phyloP scores from a whole-genome alignment of 2,888 invertebrate species.

The Urechis unicinctus region DNA sequence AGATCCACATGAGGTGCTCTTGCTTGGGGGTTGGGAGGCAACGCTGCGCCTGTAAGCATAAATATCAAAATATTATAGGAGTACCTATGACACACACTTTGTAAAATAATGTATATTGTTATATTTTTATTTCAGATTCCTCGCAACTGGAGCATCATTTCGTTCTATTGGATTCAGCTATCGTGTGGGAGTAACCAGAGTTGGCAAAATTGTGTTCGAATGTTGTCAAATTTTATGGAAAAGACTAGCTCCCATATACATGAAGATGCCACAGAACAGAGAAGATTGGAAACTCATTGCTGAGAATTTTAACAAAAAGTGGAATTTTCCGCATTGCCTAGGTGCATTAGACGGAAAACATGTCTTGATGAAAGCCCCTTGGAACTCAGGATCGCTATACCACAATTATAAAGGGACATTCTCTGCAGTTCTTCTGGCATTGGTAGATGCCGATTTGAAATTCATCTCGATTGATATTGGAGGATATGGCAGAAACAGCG shows the following conservation, averaged over 20 bases:
- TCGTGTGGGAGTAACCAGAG: not conserved
- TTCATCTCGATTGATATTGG: conserved; percentile 6
- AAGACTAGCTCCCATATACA: not conserved
- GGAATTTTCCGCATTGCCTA: conserved; percentile 2
- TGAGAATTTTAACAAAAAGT: not conserved
- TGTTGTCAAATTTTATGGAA: not conserved
- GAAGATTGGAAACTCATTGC: conserved; percentile 1
- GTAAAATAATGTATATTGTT: too few relatives aligned
- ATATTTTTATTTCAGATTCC: conserved; percentile 1
- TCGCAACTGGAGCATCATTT: conserved; percentile 2
- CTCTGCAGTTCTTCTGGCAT: not conserved
- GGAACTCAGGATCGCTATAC: not conserved
- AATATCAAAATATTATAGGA: too few relatives aligned
- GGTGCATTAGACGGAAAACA: conserved; percentile 7
- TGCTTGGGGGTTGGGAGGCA: too few relatives aligned
- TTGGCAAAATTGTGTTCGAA: not conserved
- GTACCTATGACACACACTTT: too few relatives aligned
- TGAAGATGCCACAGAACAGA: not conserved
- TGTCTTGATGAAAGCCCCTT: not conserved
- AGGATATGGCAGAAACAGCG: conserved; percentile 5
- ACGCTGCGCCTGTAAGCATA: too few relatives aligned
- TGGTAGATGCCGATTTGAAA: conserved; percentile 2
- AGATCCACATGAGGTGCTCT: too few relatives aligned
- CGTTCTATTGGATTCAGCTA: not conserved
- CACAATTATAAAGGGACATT: not conserved